Evolutionary conservation across 2,113 vertebrate genomes (phyloP), one percentile per base, ranked within the genome.

Genomic region (Nerophis lumbriciformis): DNA sequence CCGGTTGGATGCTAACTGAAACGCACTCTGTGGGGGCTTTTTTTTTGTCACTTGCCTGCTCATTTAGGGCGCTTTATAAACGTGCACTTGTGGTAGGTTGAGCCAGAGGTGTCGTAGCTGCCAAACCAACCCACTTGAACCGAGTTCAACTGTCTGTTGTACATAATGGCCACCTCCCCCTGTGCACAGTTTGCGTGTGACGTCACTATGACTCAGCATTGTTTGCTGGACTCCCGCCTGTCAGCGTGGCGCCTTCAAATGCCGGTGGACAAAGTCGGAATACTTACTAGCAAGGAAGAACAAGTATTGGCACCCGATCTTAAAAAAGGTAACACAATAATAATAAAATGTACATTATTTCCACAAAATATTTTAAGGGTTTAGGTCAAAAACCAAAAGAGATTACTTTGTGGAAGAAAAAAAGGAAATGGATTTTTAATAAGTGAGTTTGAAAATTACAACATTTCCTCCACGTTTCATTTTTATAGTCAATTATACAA

Each of bases 191-290:
- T 89, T 82, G 88, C 66, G 12, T 28, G 69, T 82, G 82, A 85
- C 57, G 42, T 72, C 63, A 71, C 61, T 11, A 82, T 94, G 92
- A 94, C 91, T 93, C 90, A 89, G 92, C 93, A 86, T 44, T 87
- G 77, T 78, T 68, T 8, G 6, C 16, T 1, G 2, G 21, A 7
- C 0, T 50, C 36, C 58, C 68, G 48, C 80, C 77, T 56, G 53
- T 56, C 70, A 55, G 15, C 14, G 7, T n/a, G 67, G 1, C 4
- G 13, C 37, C 1, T 71, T 77, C 58, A 77, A 0, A 13, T 7
- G 4, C 42, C 5, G 0, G 28, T 11, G 36, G 13, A 50, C 3
- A 56, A 58, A 54, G 11, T 51, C 19, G 6, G 49, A 45, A 9
- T 12, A 12, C 11, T 6, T 45, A 45, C 42, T 8, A 11, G 9